These are phyloP conservation scores for Echeneis naucrates DNA, from an alignment of 2,797 vertebrate species.

Conservation along the genomic window DNA sequence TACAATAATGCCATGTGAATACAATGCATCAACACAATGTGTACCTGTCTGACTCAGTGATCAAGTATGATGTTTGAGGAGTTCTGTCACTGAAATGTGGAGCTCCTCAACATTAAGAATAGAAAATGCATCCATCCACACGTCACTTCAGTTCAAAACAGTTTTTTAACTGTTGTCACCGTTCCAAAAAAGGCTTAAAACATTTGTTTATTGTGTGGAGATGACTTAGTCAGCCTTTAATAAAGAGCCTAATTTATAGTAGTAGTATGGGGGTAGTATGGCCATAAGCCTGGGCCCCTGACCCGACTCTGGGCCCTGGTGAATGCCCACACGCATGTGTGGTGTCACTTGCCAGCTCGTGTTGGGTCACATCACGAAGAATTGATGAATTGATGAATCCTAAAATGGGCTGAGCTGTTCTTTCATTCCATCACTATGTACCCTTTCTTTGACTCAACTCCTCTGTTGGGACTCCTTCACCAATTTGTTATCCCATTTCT, in stretches of 20 bases:
- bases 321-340: too few species aligned
- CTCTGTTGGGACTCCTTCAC: too few species aligned
- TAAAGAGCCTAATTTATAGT: not conserved
- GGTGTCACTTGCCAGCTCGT: too few species aligned
- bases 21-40: not conserved
- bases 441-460: too few species aligned
- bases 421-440: too few species aligned
- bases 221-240: not conserved
- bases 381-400: too few species aligned
- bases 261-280: too few species aligned
- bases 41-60: not conserved
- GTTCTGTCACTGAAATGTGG: not conserved
- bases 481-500: too few species aligned
- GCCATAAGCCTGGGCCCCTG: too few species aligned
- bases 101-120: not conserved
- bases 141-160: not conserved
- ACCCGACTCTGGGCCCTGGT: too few species aligned
- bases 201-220: constrained; percentile 39
- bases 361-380: too few species aligned
- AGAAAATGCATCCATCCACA: constrained; percentile 2
- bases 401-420: too few species aligned
- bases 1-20: not conserved
- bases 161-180: constrained; percentile 16
- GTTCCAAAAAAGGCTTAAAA: constrained; percentile 16
- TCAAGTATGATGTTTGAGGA: not conserved